Evolutionary conservation across 1,140 invertebrate species (phyloP).

Genomic region (Dinoponera quadriceps): DNA sequence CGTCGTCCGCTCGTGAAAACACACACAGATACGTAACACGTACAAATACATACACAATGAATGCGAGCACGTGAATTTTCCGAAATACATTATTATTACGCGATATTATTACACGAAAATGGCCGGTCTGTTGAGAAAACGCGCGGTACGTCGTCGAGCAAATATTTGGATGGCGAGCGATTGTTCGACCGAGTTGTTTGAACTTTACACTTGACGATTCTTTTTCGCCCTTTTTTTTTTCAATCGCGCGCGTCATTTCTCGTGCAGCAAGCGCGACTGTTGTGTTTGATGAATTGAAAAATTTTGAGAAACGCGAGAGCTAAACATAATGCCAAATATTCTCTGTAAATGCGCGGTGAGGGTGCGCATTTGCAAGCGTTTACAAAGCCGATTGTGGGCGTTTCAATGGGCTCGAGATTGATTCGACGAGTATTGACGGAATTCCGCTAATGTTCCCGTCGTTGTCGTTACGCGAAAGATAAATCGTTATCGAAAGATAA

Average conservation of each 20-base stretch:
- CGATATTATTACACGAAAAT: slow-evolving; percentile 50
- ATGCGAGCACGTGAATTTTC: slow-evolving; percentile 12
- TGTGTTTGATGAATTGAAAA: slow-evolving; percentile 31
- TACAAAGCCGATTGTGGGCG: slow-evolving; percentile 27
- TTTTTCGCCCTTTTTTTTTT: not conserved
- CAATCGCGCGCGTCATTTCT: not conserved
- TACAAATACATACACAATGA: not conserved
- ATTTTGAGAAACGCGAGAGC: not conserved
- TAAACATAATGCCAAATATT: not conserved
- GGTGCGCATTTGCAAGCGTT: not conserved
- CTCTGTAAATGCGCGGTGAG: too few species aligned
- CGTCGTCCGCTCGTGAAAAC: slow-evolving; percentile 37
- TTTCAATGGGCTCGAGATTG: slow-evolving; percentile 5
- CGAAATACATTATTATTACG: slow-evolving; percentile 56
- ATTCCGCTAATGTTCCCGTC: not conserved
- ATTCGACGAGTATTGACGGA: not conserved
- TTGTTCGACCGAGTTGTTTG: slow-evolving; percentile 44
- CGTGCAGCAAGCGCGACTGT: not conserved
- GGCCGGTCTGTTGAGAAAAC: slow-evolving; percentile 43
- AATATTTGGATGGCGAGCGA: slow-evolving; percentile 49
- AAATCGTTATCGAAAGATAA: too few species aligned
- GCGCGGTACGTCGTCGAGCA: slow-evolving; percentile 34
- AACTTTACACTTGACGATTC: slow-evolving; percentile 44
- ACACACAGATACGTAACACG: too few species aligned
- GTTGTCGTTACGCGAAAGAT: not conserved